These are phyloP conservation scores for Dipodomys merriami DNA, from an alignment of 2,113 vertebrate genomes.

Conservation along the genomic window DNA sequence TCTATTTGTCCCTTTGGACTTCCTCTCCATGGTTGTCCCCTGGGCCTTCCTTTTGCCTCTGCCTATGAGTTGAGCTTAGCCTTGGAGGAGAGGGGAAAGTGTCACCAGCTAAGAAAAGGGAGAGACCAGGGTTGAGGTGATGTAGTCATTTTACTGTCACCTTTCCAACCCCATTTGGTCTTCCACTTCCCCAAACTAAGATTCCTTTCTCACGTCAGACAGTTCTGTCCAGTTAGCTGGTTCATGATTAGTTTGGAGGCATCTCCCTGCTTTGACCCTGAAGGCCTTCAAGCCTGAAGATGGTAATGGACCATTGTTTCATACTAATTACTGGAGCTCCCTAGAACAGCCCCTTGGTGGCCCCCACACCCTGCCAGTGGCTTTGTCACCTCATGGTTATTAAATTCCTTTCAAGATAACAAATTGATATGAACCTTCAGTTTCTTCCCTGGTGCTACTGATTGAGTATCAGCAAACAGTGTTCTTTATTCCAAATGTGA, in stretches of 20 bases:
- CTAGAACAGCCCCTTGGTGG: not conserved
- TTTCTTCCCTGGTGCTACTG: not conserved
- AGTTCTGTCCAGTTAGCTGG: not conserved
- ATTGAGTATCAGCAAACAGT: not conserved
- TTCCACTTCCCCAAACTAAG: not conserved
- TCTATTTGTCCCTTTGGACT: not conserved
- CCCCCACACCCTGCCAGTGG: not conserved
- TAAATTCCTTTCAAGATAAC: constrained; percentile 10
- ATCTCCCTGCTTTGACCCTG: not conserved
- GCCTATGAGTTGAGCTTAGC: not conserved
- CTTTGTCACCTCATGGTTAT: not conserved
- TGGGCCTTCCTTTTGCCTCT: not conserved
- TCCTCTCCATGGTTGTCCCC: not conserved
- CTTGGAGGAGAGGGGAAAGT: not conserved
- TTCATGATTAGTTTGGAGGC: not conserved
- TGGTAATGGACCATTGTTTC: not conserved
- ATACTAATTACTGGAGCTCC: not conserved
- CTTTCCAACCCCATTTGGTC: rapidly evolving
- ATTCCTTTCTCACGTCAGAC: not conserved
- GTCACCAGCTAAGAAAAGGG: not conserved
- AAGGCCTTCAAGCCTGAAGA: not conserved
- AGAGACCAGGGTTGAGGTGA: not conserved
- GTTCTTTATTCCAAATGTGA: constrained; percentile 63
- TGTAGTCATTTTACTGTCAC: not conserved
- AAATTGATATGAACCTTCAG: not conserved